Evolutionary conservation across 2,888 invertebrate species (phyloP).

Genomic region (Cephus sareptanus): DNA sequence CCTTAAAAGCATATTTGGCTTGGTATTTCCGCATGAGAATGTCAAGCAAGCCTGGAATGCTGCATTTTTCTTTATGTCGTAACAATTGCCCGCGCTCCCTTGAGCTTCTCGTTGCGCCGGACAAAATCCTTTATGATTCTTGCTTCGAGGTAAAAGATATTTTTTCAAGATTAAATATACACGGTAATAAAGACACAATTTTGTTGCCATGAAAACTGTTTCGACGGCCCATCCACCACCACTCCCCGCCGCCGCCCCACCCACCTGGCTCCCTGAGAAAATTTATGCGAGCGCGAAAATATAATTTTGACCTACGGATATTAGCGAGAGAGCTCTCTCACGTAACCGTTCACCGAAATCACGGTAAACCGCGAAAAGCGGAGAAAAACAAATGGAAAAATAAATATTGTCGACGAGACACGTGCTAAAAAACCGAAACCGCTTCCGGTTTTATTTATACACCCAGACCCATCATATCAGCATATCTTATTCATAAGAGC

Average conservation of each 20-base stretch:
- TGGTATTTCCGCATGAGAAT: constrained; percentile 44
- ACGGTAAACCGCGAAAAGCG: background rate
- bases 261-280: too few species aligned
- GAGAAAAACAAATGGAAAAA: constrained; percentile 13
- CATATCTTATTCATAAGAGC: constrained; percentile 20
- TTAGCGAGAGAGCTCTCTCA: background rate
- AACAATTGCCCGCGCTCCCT: background rate
- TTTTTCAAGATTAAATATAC: too few species aligned
- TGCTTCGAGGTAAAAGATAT: too few species aligned
- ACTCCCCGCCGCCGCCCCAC: fast-evolving
- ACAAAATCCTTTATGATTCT: too few species aligned
- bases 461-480: constrained; percentile 12
- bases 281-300: too few species aligned
- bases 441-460: constrained; percentile 10
- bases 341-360: background rate
- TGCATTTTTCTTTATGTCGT: background rate
- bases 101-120: too few species aligned
- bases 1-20: constrained; percentile 59
- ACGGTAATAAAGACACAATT: too few species aligned
- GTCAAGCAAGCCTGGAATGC: background rate
- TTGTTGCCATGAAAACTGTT: too few species aligned
- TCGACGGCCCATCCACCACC: too few species aligned
- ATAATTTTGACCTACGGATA: too few species aligned
- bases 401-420: constrained; percentile 10
- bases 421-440: background rate